These are phyloP conservation scores for Bostrychus sinensis DNA, from an alignment of 2,113 vertebrate species.

Conservation along the genomic window DNA sequence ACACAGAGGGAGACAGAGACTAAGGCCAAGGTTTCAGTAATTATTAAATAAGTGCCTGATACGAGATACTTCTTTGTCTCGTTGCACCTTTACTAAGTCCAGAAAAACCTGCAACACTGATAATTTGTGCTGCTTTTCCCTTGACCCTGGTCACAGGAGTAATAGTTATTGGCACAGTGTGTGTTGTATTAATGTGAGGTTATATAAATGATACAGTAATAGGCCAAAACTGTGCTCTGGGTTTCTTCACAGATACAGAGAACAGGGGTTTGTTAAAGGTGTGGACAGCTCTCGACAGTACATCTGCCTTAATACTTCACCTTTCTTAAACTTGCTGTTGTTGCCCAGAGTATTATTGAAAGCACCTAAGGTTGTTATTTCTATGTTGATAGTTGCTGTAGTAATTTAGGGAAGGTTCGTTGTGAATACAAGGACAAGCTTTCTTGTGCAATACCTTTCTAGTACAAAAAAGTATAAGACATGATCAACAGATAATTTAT, in stretches of 20 bases:
- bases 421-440: not conserved
- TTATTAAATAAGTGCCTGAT: not conserved
- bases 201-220: constrained; percentile 19
- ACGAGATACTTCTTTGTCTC: not conserved
- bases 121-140: constrained; percentile 1
- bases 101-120: constrained; percentile 6
- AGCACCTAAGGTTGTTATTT: not conserved
- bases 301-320: constrained; percentile 2
- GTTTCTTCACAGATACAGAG: constrained; percentile 29
- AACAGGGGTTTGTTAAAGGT: not conserved
- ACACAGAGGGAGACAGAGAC: not conserved
- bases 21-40: not conserved
- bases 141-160: constrained; percentile 5
- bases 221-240: constrained; percentile 19
- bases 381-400: not conserved
- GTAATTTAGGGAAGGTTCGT: not conserved
- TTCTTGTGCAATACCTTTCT: not conserved
- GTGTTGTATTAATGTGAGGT: constrained; percentile 26
- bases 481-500: too few relatives aligned
- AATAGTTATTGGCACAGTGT: constrained; percentile 17
- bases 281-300: constrained; percentile 17
- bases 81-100: not conserved
- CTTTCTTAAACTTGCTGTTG: constrained; percentile 1
- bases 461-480: too few relatives aligned
- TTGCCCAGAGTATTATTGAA: not conserved